Conservation (phyloP, 1,140 invertebrate genomes). For the Drosophila ogumai region DNA sequence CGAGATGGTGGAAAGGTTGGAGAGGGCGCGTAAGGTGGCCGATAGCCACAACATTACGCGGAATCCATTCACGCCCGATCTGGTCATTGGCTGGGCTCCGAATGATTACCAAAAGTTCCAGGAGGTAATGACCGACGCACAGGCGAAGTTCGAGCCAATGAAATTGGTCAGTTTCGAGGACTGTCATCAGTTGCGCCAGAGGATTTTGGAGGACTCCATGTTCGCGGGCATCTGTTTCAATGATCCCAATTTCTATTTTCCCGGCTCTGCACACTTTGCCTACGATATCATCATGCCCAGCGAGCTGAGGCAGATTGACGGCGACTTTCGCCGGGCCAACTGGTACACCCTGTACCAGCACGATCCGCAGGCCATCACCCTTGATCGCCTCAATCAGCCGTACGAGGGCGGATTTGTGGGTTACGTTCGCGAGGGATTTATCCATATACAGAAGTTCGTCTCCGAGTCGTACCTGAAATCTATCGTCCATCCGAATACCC, state of each 20-base stretch:
- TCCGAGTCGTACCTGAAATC: conserved; percentile 39
- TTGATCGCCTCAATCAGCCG: conserved; percentile 17
- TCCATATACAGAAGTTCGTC: conserved; percentile 52
- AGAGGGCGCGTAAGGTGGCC: conserved; percentile 2
- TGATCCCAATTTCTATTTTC: too few relatives aligned
- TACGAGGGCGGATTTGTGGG: conserved; percentile 37
- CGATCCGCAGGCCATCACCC: conserved; percentile 25
- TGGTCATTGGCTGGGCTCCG: conserved; percentile 61
- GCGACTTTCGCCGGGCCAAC: conserved; percentile 28
- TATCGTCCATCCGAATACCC: conserved; percentile 1
- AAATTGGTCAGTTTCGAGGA: neutral
- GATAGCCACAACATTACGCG: neutral
- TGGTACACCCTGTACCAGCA: conserved; percentile 60
- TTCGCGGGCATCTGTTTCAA: conserved; percentile 57
- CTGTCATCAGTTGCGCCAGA: conserved; percentile 6
- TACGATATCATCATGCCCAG: conserved; percentile 60
- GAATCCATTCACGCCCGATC: conserved; percentile 50
- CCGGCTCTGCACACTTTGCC: conserved; percentile 14
- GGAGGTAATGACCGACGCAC: conserved; percentile 1
- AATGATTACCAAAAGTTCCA: neutral
- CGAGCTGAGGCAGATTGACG: conserved; percentile 40
- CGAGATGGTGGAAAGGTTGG: conserved; percentile 31
- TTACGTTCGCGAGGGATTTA: conserved; percentile 69
- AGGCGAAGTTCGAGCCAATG: conserved; percentile 6
- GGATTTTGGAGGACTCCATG: conserved; percentile 1